Percentiles rank a stretch among this genome's conserved stretches.
Conservation (phyloP, 2,888 invertebrate species). For the Pristionchus fissidentatus region DNA sequence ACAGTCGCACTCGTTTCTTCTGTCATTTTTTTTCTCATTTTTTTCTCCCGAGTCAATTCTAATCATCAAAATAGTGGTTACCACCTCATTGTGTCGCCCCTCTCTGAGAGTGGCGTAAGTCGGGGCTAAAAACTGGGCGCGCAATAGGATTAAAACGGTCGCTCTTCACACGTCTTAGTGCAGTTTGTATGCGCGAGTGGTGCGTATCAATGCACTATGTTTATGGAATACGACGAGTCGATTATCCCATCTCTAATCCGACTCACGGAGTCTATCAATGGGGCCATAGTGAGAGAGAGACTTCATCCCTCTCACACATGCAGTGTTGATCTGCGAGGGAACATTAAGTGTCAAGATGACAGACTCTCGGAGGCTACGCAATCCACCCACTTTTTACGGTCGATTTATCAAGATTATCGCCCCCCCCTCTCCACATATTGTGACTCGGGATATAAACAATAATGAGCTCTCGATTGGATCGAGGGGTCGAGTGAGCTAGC, state of each 20-base stretch:
- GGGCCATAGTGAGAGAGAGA: not conserved
- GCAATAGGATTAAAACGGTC: conserved; percentile 24
- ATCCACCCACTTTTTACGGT: conserved; percentile 35
- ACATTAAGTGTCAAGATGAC: not conserved
- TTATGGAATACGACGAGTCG: conserved; percentile 21
- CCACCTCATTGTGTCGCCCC: too few relatives aligned
- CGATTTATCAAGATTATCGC: conserved; percentile 39
- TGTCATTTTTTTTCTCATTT: too few relatives aligned
- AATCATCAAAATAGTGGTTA: too few relatives aligned
- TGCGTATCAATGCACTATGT: conserved; percentile 13
- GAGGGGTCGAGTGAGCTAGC: not conserved
- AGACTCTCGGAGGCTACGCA: conserved; percentile 32
- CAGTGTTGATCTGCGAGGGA: not conserved
- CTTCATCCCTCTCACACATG: not conserved
- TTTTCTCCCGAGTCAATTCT: too few relatives aligned
- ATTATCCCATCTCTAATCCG: conserved; percentile 17
- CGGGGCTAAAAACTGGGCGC: conserved; percentile 19
- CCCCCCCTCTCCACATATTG: not conserved
- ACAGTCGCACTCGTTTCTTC: too few relatives aligned
- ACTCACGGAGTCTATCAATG: conserved; percentile 16
- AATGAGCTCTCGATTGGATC: conserved; percentile 9
- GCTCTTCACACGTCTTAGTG: conserved; percentile 31
- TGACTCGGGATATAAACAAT: conserved; percentile 19
- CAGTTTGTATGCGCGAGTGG: not conserved
- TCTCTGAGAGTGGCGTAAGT: not conserved